A percentile compares a stretch with the other conserved stretches of the same genome.
Conservation (phyloP, 2,113 vertebrate genomes). For the Nettapus auritus region DNA sequence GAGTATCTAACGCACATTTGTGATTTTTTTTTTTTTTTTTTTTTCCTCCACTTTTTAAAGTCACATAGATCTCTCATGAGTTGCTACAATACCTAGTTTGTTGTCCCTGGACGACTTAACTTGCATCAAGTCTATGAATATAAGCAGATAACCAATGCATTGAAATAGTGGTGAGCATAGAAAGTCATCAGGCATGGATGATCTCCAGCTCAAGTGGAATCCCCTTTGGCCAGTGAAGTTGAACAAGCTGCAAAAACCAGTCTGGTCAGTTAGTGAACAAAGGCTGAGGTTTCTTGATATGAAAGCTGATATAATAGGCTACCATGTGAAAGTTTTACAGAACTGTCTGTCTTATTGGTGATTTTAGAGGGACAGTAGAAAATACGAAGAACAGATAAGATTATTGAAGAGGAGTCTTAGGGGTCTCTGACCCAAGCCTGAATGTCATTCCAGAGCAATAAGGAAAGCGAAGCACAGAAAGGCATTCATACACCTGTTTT, state of each 20-base stretch:
- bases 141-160: background rate
- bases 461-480: background rate
- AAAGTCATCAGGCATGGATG: background rate
- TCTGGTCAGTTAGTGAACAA: background rate
- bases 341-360: background rate
- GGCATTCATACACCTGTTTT: background rate
- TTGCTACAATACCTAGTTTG: background rate
- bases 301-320: background rate
- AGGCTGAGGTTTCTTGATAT: background rate
- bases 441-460: background rate
- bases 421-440: background rate
- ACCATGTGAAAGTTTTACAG: background rate
- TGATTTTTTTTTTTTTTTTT: background rate
- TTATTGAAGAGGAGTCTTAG: background rate
- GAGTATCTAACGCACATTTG: background rate
- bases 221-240: background rate
- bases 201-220: background rate
- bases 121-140: background rate
- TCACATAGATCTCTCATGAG: rapidly evolving
- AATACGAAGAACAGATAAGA: background rate
- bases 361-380: background rate
- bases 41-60: background rate
- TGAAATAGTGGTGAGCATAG: background rate
- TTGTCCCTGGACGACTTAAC: background rate
- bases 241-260: background rate